Evolutionary conservation across 2,113 vertebrate genomes (phyloP), one percentile per base, ranked within the genome.

Genomic region (Galeopterus variegatus): DNA sequence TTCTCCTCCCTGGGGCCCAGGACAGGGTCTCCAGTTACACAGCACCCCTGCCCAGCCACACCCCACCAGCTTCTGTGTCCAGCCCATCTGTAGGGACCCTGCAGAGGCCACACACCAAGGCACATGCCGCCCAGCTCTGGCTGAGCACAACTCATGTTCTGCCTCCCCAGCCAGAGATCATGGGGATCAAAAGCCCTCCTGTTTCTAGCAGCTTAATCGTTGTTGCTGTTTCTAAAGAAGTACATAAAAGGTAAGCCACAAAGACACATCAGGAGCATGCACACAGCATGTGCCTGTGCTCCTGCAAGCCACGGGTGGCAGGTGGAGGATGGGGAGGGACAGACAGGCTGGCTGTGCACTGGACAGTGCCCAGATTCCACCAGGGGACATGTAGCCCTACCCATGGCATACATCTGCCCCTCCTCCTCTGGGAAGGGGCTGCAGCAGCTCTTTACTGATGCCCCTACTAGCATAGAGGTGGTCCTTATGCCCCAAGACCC

Each of bases 301-400:
- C 50, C 64, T 79, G 50, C 19, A 36, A 26, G 73, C 28, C 65
- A 77, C 15, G 67, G 84, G n/a, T 26, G 62, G 62, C 77, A 18
- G 31, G 83, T 21, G n/a, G 45, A 60, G 6, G 1, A 24, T 1
- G 0, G 14, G 54, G 52, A 9, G 23, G 1, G 31, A 31, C 1
- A 1, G 60, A n/a, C 18, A 17, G 21, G 6, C 31, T 1, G 50
- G 36, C 36, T 23, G 23, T 7, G 0, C 33, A 18, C 8, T 19
- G 31, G 9, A 48, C 1, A 1, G 24, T 48, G 54, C 72, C 62
- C 62, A 48, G 92, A 79, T 58, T 64, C 41, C 60, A 15, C 0
- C 1, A 8, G 65, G 26, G 19, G 24, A 23, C 73, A 18, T 4
- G 19, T 58, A 45, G 17, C 54, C 33, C 41, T n/a, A 36, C 11